A percentile compares a stretch with the other conserved stretches of the same genome.
Evolutionary conservation across 2,797 vertebrate genomes (phyloP).

Genomic region (Acipenser ruthenus): DNA sequence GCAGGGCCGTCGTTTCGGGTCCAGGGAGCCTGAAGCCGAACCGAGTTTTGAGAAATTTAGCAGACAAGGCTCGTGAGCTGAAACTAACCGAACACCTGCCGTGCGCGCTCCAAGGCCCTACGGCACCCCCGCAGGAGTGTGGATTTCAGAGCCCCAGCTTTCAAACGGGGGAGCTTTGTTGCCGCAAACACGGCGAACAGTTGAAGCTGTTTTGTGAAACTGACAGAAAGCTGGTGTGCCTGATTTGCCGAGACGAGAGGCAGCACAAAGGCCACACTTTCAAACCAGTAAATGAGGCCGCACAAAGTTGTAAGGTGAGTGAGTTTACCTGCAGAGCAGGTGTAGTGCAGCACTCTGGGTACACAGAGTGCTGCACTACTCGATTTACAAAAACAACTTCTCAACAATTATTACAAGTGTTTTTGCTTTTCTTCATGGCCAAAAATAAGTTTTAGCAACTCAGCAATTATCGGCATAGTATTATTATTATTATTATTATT

Average conservation of each 20-base stretch:
- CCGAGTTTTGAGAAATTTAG: conserved; percentile 32
- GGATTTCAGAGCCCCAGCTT: conserved; percentile 8
- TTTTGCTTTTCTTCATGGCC: background rate
- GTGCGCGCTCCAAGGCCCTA: background rate
- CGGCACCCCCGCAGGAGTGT: background rate
- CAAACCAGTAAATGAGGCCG: conserved; percentile 43
- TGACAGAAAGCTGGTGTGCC: conserved; percentile 41
- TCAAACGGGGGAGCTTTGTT: conserved; percentile 19
- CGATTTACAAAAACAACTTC: too few species aligned
- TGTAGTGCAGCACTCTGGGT: background rate
- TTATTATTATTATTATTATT: too few species aligned
- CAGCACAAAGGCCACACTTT: conserved; percentile 43
- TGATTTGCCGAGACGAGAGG: conserved; percentile 40
- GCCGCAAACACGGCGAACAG: conserved; percentile 46
- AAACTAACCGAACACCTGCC: background rate
- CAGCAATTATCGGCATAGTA: too few species aligned
- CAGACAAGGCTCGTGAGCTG: conserved; percentile 29
- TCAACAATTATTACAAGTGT: background rate
- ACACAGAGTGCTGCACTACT: too few species aligned
- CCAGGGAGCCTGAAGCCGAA: conserved; percentile 28
- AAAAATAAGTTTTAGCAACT: too few species aligned
- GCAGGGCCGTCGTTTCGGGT: conserved; percentile 17
- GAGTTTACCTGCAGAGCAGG: too few species aligned
- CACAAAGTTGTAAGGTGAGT: conserved; percentile 12
- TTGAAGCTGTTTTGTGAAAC: conserved; percentile 51